Base-by-base conservation (phyloP, 1,140 invertebrate species). In the Brachionus paranguensis region DNA sequence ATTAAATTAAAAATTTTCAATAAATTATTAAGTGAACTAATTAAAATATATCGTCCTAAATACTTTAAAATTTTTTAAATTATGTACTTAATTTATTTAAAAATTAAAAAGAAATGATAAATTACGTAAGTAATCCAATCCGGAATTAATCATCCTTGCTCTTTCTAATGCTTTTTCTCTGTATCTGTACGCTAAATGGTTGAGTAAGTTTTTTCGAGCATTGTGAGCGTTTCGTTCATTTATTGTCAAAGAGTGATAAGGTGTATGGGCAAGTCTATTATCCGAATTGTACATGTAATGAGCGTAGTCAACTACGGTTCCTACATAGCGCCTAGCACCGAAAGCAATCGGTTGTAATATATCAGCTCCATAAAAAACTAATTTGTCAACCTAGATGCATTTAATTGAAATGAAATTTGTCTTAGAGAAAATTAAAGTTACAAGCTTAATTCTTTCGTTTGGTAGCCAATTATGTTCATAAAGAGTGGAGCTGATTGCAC, bases 241-340 rank as follows among this genome's bases (percentile, higher is more conserved):
- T 74, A 86, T 87, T 8, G 88, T 88, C 10, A 89, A 85, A 20
- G 89, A 89, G 85, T 90, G 89, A 85, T 89, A 89, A 1, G 89
- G 89, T 85, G 88, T 88, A 84, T 89, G 88, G 55, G 89, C 88
- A 43, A 90, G 88, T 53, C 88, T 85, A 70, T 86, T 86, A 85
- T 90, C 89, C 87, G 89, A 84, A 72, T 79, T 84, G 24, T 53
- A 84, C 86, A 89, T 87, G 84, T 90, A 87, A 84, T 89, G 88
- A n/a, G 88, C 87, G 85, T 88, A 90, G 84, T 90, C 89, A 2
- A 90, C 89, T 43, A 86, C 88, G n/a, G 89, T 89, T 27, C 89
- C 89, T 14, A 85, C 74, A 33, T 86, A 83, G 37, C 87, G 84
- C 64, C 89, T 89, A 1, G 87, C 86, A 50, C 89, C 88, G 78